Evolutionary conservation across 2,113 vertebrate genomes (phyloP), one percentile per base, ranked within the genome.

Genomic region (Chaetura pelagica): DNA sequence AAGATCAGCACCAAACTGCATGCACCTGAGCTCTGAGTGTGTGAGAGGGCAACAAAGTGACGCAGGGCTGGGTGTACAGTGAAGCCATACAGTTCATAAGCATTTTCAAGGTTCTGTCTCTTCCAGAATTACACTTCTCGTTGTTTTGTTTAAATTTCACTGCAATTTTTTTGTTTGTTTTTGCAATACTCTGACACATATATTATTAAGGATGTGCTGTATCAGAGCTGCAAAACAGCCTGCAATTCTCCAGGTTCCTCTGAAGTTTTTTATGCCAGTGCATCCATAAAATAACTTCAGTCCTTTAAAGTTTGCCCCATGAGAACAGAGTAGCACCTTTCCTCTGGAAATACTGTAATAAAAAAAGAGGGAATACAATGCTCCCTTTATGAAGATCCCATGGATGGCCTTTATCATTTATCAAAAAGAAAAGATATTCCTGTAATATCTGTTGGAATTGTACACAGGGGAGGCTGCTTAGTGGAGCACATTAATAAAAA

Each of bases 401-500:
- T 74, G 80, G 74, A 95, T 96, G 86, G 94, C 85, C 94, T 97
- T 97, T 91, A 97, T 97, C 80, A 97, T 97, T 96, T 97, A 93
- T 96, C 91, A 93, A 96, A 94, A 96, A 94, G 90, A 97, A 98
- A 97, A 97, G 67, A 90, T 89, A 82, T 93, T 97, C 96, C 77
- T 92, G 81, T 97, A 96, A 96, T 96, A 93, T 91, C 89, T 97
- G 78, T 96, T 95, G 94, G 95, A 96, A 95, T 48, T 84, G 72
- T 92, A 64, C 94, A 94, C 97, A 26, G 52, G 94, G 95, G 96
- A 94, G 88, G 30, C 79, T 97, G 76, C 74, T 84, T 95, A 93
- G 88, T 95, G 76, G 96, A 96, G 48, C 94, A 96, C 97, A 97
- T 97, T 93, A 98, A 97, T 96, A 97, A 96, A 95, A 94, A 98